Base-by-base conservation (phyloP, 35 echinoderm and acorn worm genomes). In the Apostichopus parvimensis region DNA sequence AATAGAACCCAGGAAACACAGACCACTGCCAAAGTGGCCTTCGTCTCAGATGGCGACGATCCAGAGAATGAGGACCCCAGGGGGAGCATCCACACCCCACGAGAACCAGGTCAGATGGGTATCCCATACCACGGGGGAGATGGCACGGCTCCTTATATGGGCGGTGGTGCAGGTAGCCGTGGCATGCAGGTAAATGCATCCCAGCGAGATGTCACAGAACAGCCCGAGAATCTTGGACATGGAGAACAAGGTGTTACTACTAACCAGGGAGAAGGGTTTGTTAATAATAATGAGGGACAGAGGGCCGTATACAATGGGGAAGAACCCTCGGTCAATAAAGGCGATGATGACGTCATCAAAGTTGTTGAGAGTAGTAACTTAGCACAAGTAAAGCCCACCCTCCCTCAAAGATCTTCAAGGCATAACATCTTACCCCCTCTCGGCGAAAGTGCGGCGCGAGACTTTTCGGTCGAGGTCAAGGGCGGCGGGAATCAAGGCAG, bases 381-480 rank as follows among this genome's bases (percentile, higher is more conserved):
- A 53, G 17, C 81, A 59, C n/a, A 56, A 9, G 20, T 22, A 9
- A 15, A 4, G 21, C n/a, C 5, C 23, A 59, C 8, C 55, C 7
- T 20, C 24, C 6, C 17, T 9, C 6, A 54, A 9, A 84, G 54
- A 59, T 56, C 81, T 60, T 84, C 81, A 84, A 56, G 81, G 54
- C 81, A 84, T 84, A 83, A 83, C 56, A 84, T 84, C 53, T 52
- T 84, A 20, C 81, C 81, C 53, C 81, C 81, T 58, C 56, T 84
- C 13, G 81, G 54, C 3, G 81, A 84, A 11, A 56, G 6, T 18
- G 81, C 18, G 81, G 53, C 53, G 5, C 5, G 10, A 22, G 81
- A 84, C 13, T 59, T 9, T n/a, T 18, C 23, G 10, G 56, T 5
- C 9, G 81, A 84, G 57, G 54, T 59, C 54, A 23, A n/a, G 22